Evolutionary conservation across 2,113 vertebrate genomes (phyloP), one percentile per base, ranked within the genome.

Genomic region (Colistium nudipinnis): DNA sequence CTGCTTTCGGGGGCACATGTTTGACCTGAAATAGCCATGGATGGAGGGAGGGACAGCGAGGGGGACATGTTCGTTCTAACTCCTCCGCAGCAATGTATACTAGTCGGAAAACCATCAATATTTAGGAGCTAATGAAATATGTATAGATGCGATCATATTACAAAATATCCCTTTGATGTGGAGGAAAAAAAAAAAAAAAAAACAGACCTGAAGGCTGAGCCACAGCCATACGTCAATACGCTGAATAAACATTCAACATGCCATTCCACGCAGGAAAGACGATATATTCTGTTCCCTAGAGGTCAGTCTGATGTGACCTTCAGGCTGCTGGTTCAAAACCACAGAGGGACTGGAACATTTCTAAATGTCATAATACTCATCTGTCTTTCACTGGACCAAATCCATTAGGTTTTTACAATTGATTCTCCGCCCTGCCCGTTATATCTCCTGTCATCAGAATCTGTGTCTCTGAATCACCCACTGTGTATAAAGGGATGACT

Each of bases 81-180:
- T 49, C 16, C 28, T 62, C 52, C 25, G 60, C 67, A 70, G 73
- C 54, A 80, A 75, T 48, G 62, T 65, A 76, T 27, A 56, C 57
- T 31, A 22, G 65, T 73, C 28, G 47, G 41, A 76, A 71, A 38
- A 62, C 62, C 62, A 79, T 72, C 19, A 75, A 83, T 75, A 80
- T 76, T 84, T 70, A 81, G 39, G 72, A 62, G 66, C 80, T 82
- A 39, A 85, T 89, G 55, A 85, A 89, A 82, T 72, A 88, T 88
- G 82, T 57, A 85, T 35, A 35, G 57, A 19, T 7, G 60, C 53
- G 71, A 65, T 85, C 62, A 69, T 64, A 62, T 80, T 69, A 79
- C 70, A 68, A 78, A 74, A 61, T 62, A 82, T 63, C 55, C n/a
- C 55, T 82, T 82, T 78, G 69, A 84, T 76, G 73, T 60, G 22